Evolutionary conservation across 2,113 vertebrate species (phyloP).

Genomic region (Emydura subglobosa): DNA sequence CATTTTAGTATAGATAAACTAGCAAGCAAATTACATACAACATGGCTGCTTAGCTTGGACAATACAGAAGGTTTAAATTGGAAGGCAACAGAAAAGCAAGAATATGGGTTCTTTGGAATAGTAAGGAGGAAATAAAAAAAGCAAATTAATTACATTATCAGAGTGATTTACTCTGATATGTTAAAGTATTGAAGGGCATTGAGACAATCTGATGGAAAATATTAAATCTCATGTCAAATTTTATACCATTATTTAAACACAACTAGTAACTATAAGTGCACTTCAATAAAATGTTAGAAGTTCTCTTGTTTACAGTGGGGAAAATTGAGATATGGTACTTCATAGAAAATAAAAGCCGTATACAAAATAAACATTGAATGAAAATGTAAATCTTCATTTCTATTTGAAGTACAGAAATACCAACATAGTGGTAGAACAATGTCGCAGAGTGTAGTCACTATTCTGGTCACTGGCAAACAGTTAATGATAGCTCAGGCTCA

Average conservation of each 20-base stretch:
- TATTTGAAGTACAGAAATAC: neutral
- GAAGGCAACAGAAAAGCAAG: slow-evolving; percentile 5
- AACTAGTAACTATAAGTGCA: neutral
- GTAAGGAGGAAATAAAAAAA: neutral
- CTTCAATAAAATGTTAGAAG: neutral
- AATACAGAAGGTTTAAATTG: slow-evolving; percentile 19
- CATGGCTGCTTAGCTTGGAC: slow-evolving; percentile 17
- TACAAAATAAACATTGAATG: neutral
- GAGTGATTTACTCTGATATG: neutral
- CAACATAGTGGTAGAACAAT: neutral
- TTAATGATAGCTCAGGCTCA: neutral
- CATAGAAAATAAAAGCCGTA: neutral
- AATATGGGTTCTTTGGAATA: neutral
- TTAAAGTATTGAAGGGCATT: neutral
- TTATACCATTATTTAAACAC: neutral
- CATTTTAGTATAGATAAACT: slow-evolving; percentile 11
- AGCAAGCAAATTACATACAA: neutral
- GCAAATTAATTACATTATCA: neutral
- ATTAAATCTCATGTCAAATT: neutral
- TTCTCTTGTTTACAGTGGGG: neutral
- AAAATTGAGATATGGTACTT: neutral
- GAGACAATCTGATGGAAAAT: neutral
- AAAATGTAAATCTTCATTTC: neutral
- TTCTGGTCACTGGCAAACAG: neutral
- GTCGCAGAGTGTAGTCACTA: neutral